Evolutionary conservation across 2,113 vertebrate species (phyloP).

Genomic region (Carassius auratus): DNA sequence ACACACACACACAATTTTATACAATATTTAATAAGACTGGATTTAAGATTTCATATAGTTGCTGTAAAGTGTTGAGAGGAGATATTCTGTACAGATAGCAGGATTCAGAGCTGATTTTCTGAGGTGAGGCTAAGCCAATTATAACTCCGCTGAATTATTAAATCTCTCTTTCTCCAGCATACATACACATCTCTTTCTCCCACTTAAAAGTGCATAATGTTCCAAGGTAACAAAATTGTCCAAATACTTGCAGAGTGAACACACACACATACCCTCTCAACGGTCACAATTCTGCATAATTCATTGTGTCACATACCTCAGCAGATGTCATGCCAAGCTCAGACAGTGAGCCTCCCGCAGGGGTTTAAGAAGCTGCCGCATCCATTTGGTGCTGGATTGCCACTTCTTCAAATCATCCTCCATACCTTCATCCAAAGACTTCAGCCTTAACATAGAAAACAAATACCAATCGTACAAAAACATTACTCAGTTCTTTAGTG

Average conservation of each 20-base stretch:
- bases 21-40: not conserved
- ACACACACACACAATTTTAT: too few relatives aligned
- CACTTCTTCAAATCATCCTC: not conserved
- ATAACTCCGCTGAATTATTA: constrained; percentile 21
- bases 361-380: not conserved
- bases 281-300: not conserved
- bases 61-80: not conserved
- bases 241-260: constrained; percentile 17
- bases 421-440: not conserved
- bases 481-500: too few relatives aligned
- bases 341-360: not conserved
- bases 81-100: not conserved
- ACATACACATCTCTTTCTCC: not conserved
- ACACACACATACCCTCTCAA: not conserved
- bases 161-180: not conserved
- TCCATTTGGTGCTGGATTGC: not conserved
- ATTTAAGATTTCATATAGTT: not conserved
- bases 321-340: constrained; percentile 13
- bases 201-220: not conserved
- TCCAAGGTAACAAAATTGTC: not conserved
- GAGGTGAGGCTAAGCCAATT: constrained; percentile 6
- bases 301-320: not conserved
- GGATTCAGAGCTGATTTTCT: constrained; percentile 51
- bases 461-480: not conserved
- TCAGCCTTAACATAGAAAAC: not conserved